These are phyloP conservation scores for Metopia argyrocephala DNA, from an alignment of 2,888 invertebrate species.

Conservation along the genomic window DNA sequence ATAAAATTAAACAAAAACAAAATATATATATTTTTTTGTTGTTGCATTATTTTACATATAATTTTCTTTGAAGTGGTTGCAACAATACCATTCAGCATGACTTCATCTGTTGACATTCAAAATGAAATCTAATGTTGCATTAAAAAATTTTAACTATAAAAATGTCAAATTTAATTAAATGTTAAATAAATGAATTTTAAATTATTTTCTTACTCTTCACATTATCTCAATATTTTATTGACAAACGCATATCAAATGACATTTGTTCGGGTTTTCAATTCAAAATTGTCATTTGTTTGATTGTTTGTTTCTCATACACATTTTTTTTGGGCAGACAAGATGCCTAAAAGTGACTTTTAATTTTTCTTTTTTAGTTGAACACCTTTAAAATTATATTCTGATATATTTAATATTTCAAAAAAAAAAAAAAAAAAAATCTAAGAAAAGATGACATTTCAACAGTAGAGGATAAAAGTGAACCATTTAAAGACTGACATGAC, in stretches of 20 bases:
- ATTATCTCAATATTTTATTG: conserved; percentile 3
- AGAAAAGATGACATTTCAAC: not conserved
- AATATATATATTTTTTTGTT: conserved; percentile 4
- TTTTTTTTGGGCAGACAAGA: not conserved
- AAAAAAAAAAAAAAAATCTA: not conserved
- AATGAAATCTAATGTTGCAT: conserved; percentile 45
- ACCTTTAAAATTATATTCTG: conserved; percentile 6
- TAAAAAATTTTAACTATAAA: conserved; percentile 24
- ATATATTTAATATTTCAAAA: not conserved
- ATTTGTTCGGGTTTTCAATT: conserved; percentile 30
- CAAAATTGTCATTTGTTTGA: conserved; percentile 27
- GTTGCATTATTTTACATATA: conserved; percentile 2
- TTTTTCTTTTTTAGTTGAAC: not conserved
- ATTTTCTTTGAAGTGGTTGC: not conserved
- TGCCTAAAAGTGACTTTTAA: conserved; percentile 21
- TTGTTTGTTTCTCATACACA: not conserved
- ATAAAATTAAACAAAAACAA: conserved; percentile 26
- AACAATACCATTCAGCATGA: conserved; percentile 30
- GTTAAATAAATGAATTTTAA: not conserved
- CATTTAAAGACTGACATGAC: too few species aligned
- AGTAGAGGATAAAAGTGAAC: not conserved
- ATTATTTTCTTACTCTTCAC: not conserved
- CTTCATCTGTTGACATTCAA: conserved; percentile 53
- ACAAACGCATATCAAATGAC: conserved; percentile 34
- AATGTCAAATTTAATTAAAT: conserved; percentile 41